Conservation (phyloP, 2,888 invertebrate species). For the Escarpia spicata region DNA sequence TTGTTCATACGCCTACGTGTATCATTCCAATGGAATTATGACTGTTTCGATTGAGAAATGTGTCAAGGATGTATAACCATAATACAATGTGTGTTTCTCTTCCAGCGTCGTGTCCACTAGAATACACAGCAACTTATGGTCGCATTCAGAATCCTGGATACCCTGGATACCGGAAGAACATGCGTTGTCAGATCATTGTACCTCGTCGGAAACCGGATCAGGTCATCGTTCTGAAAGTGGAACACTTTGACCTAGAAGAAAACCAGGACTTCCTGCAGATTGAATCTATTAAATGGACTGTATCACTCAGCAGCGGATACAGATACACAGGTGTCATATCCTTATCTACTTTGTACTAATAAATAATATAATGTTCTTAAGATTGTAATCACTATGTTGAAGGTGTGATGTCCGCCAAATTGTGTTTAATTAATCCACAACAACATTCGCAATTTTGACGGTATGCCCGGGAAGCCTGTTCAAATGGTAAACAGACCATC, state of each 20-base stretch:
- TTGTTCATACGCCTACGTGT: no score
- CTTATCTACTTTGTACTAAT: background rate
- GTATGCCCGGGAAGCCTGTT: no score
- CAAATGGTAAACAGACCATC: no score
- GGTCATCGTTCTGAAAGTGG: background rate
- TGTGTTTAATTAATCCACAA: no score
- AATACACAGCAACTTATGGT: no score
- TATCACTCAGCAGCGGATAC: background rate
- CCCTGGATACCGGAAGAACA: background rate
- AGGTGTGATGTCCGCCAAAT: no score
- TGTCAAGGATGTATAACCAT: no score
- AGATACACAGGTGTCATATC: background rate
- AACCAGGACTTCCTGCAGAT: background rate
- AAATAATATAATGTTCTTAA: background rate
- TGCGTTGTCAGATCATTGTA: background rate
- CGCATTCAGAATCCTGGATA: background rate
- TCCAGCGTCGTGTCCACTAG: no score
- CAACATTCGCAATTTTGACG: no score
- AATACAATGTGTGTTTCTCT: no score
- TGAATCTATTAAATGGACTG: background rate
- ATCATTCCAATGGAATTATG: no score
- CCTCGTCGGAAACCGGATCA: background rate
- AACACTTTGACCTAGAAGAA: background rate
- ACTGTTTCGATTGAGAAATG: no score
- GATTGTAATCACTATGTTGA: background rate